Conservation (phyloP, 2,888 invertebrate species). For the Bellardia pandia region DNA sequence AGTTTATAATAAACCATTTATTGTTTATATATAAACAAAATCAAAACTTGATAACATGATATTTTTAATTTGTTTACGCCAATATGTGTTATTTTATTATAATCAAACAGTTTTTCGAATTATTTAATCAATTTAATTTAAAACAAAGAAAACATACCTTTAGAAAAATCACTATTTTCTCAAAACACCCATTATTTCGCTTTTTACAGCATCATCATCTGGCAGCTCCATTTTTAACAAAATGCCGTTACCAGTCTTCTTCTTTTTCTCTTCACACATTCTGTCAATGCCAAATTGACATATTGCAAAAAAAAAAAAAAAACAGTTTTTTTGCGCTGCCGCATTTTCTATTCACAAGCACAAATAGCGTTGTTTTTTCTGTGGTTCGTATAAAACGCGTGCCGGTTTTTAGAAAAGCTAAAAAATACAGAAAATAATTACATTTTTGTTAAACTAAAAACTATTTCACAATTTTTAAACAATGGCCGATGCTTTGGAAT, state of each 20-base stretch:
- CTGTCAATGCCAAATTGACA: background rate
- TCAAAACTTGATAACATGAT: no score
- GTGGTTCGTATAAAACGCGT: slow-evolving; percentile 42
- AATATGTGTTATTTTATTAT: no score
- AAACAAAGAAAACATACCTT: no score
- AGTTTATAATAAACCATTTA: no score
- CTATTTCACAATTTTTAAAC: background rate
- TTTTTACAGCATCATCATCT: background rate
- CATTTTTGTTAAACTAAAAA: background rate
- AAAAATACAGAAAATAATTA: background rate
- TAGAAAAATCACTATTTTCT: no score
- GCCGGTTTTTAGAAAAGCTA: slow-evolving; percentile 16
- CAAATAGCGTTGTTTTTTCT: slow-evolving; percentile 53
- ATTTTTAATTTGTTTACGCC: no score
- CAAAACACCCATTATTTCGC: no score
- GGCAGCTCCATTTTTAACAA: background rate
- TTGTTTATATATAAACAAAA: no score
- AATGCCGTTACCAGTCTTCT: no score
- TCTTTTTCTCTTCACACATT: background rate
- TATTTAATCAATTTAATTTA: no score
- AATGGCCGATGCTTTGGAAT: slow-evolving; percentile 93
- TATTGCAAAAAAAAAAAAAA: background rate
- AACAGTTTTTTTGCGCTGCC: slow-evolving; percentile 25
- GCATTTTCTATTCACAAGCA: slow-evolving; percentile 47
- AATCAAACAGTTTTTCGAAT: no score